Base-by-base conservation (phyloP, 2,888 invertebrate genomes). In the Venusia cambrica region DNA sequence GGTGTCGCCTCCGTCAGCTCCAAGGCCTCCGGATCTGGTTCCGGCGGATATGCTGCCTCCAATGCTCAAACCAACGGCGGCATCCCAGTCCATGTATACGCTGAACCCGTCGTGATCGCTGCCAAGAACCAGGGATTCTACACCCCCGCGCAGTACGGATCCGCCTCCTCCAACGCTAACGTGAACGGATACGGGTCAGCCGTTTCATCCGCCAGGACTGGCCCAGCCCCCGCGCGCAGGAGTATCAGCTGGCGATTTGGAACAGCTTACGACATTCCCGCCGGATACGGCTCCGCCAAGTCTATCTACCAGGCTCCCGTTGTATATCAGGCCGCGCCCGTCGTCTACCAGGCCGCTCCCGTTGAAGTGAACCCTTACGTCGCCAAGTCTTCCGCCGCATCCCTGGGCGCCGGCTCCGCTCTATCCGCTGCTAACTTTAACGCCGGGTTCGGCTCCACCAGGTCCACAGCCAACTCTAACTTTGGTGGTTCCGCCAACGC, bases 181-280 rank as follows among this genome's bases (percentile, higher is more conserved):
- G 57, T 68, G 6, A 60, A 67, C 28, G 65, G 65, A 6, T 46
- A 58, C 15, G 69, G 69, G n/a, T 57, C 48, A 9, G 67, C 64
- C 12, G 40, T 57, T 11, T 62, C 71, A 5, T 57, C 69, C 2
- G 73, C 73, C 32, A 71, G 67, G 35, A 37, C 58, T 12, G 25
- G 27, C 15, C 32, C 38, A 6, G 37, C 53, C 15, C 32, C 38
- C 7, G 37, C 53, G 30, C 58, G 66, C 24, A 69, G 64, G 31
- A 60, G 63, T 27, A 70, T 75, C 54, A 65, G 66, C 38, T 84
- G 84, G 84, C 74, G 64, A 17, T 83, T 84, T 45, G 84, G 84
- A 5, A 75, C 78, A 10, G 46, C 60, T 1, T 84, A 83, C 45
- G 69, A 66, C 28, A 41, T 40, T 5, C 79, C 77, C n/a, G 54